phyloP scores from a whole-genome alignment of 2,113 vertebrate species.

The Kryptolebias marmoratus region DNA sequence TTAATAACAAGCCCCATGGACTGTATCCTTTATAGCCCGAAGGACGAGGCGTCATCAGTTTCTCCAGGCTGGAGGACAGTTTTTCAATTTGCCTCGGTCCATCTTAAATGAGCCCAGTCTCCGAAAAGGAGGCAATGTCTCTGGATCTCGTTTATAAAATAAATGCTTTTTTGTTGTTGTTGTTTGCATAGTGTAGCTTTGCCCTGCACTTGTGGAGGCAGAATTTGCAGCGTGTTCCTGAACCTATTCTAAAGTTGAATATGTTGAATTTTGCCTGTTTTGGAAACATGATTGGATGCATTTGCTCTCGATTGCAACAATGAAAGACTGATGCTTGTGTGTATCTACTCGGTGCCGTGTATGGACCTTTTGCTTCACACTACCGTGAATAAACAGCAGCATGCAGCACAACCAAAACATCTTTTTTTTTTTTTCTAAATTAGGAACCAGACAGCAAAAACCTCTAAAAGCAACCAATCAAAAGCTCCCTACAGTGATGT shows the following conservation, averaged over 20 bases:
- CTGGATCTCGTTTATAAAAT: no score
- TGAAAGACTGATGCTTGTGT: not conserved
- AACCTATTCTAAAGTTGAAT: not conserved
- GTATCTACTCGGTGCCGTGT: not conserved
- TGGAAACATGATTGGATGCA: not conserved
- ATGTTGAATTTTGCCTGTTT: not conserved
- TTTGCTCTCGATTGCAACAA: not conserved
- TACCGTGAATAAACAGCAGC: conserved; percentile 5
- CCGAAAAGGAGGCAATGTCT: not conserved
- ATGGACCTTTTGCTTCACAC: conserved; percentile 2
- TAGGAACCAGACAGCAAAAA: conserved; percentile 26
- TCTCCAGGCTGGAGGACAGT: not conserved
- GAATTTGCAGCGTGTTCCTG: not conserved
- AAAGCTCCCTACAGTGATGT: conserved; percentile 25
- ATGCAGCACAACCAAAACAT: conserved; percentile 14
- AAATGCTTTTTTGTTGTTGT: not conserved
- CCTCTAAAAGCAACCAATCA: conserved; percentile 38
- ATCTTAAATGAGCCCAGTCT: not conserved
- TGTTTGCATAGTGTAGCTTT: not conserved
- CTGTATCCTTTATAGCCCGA: not conserved
- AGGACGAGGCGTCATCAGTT: not conserved
- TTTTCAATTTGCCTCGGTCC: not conserved
- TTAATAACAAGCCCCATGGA: not conserved
- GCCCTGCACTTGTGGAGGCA: not conserved
- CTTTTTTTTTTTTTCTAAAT: conserved; percentile 26